Evolutionary conservation across 2,797 vertebrate genomes (phyloP).

Genomic region (Aphelocoma californica): DNA sequence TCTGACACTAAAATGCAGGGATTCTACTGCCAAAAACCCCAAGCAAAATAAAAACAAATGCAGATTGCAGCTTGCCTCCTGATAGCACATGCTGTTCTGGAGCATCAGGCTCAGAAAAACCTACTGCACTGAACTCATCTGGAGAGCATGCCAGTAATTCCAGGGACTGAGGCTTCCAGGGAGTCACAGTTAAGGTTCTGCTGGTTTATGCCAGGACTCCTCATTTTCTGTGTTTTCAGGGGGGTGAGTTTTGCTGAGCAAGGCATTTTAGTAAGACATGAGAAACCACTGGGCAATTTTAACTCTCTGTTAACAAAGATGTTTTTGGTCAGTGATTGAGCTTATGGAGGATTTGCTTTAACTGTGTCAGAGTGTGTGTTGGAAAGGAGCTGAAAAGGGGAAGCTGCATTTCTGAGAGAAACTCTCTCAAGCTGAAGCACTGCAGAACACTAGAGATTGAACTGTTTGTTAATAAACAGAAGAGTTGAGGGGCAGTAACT

Average conservation of each 20-base stretch:
- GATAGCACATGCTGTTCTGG: not conserved
- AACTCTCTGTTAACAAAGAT: not conserved
- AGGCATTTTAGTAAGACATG: not conserved
- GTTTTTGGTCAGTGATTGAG: not conserved
- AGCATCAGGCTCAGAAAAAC: not conserved
- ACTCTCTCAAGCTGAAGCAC: not conserved
- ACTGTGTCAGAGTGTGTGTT: not conserved
- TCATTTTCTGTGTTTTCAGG: not conserved
- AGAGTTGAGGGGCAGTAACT: not conserved
- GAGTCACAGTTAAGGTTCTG: not conserved
- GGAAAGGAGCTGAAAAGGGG: not conserved
- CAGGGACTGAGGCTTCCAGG: not conserved
- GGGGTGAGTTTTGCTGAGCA: constrained; percentile 2
- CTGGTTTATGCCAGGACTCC: not conserved
- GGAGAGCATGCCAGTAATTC: not conserved
- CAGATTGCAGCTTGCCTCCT: not conserved
- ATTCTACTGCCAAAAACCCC: not conserved
- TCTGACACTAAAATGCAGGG: not conserved
- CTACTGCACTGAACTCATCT: not conserved
- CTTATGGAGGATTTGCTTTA: not conserved
- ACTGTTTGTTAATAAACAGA: not conserved
- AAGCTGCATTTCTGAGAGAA: not conserved
- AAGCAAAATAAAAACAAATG: constrained; percentile 14
- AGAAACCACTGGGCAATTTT: not conserved
- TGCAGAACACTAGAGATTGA: not conserved